Conservation (phyloP, 2,888 invertebrate genomes). For the Hydrotaea diabolus region DNA sequence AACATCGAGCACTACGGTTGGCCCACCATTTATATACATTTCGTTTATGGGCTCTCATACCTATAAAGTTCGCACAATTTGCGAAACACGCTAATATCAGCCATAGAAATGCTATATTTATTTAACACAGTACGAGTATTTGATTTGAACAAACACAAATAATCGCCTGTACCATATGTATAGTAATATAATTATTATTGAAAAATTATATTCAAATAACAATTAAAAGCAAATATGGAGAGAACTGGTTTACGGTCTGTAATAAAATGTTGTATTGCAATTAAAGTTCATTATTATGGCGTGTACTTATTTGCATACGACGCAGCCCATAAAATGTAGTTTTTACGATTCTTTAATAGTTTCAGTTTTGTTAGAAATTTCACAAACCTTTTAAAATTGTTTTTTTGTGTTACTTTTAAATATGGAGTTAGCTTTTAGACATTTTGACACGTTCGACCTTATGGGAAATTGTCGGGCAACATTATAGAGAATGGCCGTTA, state of each 20-base stretch:
- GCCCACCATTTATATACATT: no score
- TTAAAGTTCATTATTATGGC: conserved; percentile 21
- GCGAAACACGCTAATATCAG: no score
- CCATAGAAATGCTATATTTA: no score
- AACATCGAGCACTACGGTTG: no score
- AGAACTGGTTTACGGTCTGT: conserved; percentile 25
- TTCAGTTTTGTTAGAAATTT: background rate
- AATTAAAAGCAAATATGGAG: conserved; percentile 13
- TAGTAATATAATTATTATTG: conserved; percentile 23
- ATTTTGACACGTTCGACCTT: conserved; percentile 4
- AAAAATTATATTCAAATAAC: conserved; percentile 42
- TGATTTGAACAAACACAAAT: conserved; percentile 12
- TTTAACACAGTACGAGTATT: background rate
- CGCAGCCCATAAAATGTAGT: conserved; percentile 11
- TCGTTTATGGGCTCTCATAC: no score
- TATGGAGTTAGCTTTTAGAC: background rate
- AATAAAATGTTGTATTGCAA: conserved; percentile 21
- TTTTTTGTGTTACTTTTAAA: background rate
- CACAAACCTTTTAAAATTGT: background rate
- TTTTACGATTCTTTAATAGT: conserved; percentile 19
- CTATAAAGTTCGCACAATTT: no score
- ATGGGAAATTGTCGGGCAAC: background rate
- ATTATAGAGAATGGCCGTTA: no score
- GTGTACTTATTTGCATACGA: background rate
- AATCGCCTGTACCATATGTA: background rate